Percentiles rank a stretch among this genome's conserved stretches.
phyloP scores from a whole-genome alignment of 35 echinoderm and acorn worm species.

The Heliocidaris tuberculata region DNA sequence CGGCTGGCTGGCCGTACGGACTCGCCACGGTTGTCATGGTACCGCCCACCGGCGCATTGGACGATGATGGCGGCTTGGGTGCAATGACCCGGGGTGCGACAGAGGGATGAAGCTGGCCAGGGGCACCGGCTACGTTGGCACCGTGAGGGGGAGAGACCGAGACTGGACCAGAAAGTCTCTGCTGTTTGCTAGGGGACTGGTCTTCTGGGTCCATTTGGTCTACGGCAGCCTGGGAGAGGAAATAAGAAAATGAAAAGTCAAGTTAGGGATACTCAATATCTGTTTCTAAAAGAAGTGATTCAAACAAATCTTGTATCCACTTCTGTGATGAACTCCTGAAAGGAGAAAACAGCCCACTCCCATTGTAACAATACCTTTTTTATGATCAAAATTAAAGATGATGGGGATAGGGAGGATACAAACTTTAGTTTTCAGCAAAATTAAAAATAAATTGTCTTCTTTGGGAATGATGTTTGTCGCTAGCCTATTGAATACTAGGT shows the following conservation, averaged over 20 bases:
- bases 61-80: slow-evolving; percentile 66
- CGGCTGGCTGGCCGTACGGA: slow-evolving; percentile 65
- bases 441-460: too few relatives aligned
- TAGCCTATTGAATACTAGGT: too few relatives aligned
- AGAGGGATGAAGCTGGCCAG: slow-evolving; percentile 46
- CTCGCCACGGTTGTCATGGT: slow-evolving; percentile 66
- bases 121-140: slow-evolving; percentile 51
- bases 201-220: slow-evolving; percentile 75
- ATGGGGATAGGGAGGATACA: too few relatives aligned
- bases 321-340: too few relatives aligned
- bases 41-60: not conserved
- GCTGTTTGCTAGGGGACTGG: slow-evolving; percentile 81
- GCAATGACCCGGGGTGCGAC: slow-evolving; percentile 85
- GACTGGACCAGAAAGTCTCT: slow-evolving; percentile 61
- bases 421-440: too few relatives aligned
- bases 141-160: slow-evolving; percentile 55
- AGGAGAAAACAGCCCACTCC: too few relatives aligned
- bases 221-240: slow-evolving; percentile 78
- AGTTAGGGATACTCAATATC: not conserved
- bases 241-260: not conserved
- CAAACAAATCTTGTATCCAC: not conserved
- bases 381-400: too few relatives aligned
- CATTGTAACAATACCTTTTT: too few relatives aligned
- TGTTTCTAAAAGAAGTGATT: not conserved
- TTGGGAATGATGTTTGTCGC: too few relatives aligned